Conservation (phyloP, 2,113 vertebrate species). For the Rissa tridactyla region DNA sequence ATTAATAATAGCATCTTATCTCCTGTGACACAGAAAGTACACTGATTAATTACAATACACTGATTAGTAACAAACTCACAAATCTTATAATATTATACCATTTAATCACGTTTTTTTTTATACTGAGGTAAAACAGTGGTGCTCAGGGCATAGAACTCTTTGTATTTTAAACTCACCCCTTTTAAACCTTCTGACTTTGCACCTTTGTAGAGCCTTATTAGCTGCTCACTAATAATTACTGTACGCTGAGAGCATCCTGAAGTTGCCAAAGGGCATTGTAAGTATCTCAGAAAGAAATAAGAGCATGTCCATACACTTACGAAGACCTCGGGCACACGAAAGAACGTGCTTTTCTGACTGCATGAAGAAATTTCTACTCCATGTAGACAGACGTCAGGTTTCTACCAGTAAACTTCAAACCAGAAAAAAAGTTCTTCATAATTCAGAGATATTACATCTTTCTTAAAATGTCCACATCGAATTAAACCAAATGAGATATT, state of each 20-base stretch:
- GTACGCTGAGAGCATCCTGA: not conserved
- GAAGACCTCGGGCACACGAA: not conserved
- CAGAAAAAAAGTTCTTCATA: not conserved
- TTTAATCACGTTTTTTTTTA: not conserved
- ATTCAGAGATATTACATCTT: not conserved
- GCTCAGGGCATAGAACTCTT: not conserved
- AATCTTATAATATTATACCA: not conserved
- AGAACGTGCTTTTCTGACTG: not conserved
- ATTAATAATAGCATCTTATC: not conserved
- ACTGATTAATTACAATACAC: not conserved
- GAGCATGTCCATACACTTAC: rapidly evolving
- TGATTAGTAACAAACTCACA: not conserved
- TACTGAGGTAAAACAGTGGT: not conserved
- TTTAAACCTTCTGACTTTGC: not conserved
- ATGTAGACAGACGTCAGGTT: not conserved
- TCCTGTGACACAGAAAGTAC: not conserved
- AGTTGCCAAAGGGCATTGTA: not conserved
- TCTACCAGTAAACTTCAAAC: not conserved
- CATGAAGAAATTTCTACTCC: not conserved
- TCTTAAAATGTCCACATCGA: not conserved
- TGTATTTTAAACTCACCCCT: not conserved
- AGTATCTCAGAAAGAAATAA: not conserved
- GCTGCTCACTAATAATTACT: not conserved
- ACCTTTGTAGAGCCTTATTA: not conserved
- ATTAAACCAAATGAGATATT: not conserved